Evolutionary conservation across 2,113 vertebrate genomes (phyloP).

Genomic region (Irena cyanogastra): DNA sequence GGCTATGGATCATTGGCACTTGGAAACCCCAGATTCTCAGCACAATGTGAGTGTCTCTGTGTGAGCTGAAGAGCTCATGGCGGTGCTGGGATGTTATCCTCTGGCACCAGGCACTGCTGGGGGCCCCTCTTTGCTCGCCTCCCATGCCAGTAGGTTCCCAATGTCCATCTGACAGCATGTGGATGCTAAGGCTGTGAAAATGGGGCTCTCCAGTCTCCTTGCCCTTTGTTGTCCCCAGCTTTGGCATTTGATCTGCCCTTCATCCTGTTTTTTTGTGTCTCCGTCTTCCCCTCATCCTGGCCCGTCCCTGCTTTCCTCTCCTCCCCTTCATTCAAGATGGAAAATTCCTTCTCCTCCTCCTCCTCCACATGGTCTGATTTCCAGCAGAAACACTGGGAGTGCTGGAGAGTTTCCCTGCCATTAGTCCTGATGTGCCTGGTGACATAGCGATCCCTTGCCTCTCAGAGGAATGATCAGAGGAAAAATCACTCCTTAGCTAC

Average conservation of each 20-base stretch:
- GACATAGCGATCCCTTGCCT: background rate
- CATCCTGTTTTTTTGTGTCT: slow-evolving; percentile 36
- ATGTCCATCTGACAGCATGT: background rate
- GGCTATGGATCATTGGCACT: background rate
- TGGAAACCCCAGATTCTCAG: background rate
- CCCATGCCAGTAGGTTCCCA: background rate
- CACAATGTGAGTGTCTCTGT: background rate
- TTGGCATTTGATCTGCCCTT: slow-evolving; percentile 14
- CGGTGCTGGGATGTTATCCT: background rate
- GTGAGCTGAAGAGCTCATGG: background rate
- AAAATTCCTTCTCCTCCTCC: slow-evolving; percentile 43
- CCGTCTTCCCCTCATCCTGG: background rate
- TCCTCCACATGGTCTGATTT: slow-evolving; percentile 40
- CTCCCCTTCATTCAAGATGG: slow-evolving; percentile 5
- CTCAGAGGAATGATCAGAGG: background rate
- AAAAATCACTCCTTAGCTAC: background rate
- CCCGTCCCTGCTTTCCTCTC: background rate
- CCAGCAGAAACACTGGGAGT: background rate
- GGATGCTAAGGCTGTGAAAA: background rate
- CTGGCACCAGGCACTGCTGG: background rate
- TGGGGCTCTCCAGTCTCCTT: background rate
- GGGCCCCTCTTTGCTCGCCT: accelerated
- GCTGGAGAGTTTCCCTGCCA: background rate
- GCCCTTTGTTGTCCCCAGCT: background rate
- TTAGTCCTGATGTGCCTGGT: slow-evolving; percentile 8